Base-by-base conservation (phyloP, 2,888 invertebrate species). In the Drosophila prostipennis region DNA sequence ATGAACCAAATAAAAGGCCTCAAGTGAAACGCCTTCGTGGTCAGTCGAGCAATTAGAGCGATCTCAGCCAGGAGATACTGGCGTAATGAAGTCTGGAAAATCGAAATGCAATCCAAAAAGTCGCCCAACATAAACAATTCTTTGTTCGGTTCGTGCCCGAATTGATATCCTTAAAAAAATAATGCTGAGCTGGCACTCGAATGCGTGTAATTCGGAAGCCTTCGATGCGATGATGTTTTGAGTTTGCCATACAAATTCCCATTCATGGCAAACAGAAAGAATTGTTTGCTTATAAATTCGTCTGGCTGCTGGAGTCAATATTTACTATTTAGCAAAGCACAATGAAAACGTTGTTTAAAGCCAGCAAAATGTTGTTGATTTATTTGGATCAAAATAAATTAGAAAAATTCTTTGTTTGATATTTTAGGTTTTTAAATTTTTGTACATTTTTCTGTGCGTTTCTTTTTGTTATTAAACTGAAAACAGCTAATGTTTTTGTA, bases 11-110 rank as follows among this genome's bases (percentile, higher is more conserved):
- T 65, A 56, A 65, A 72, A 55, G 48, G 85, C 82, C 77, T 58
- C 52, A 40, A 65, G 78, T 52, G 78, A 59, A 87, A 87, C 82
- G 82, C 83, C 86, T 73, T 63, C 75, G 60, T 68, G 60, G 61
- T 58, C 64, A 67, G 64, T 53, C 42, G 59, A 54, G 68, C 83
- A 79, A 82, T 83, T 85, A 87, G 72, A 58, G 69, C 53, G 65
- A 77, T 67, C 74, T 59, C 74, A 57, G 40, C 57, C 51, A 46
- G 56, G 53, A 68, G 72, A 65, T 70, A 67, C 10, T 10, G 26
- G 6, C 43, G 8, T 53, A 64, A 54, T 54, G 68, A 64, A 68
- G 68, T 64, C 55, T 29, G 43, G 48, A 6, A 34, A 64, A 64
- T 48, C 48, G 39, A 48, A 63, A 39, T 63, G 36, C 53, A 67